Percentiles rank a stretch among this genome's conserved stretches.
Conservation (phyloP, 1,140 invertebrate genomes). For the Spodoptera litura region DNA sequence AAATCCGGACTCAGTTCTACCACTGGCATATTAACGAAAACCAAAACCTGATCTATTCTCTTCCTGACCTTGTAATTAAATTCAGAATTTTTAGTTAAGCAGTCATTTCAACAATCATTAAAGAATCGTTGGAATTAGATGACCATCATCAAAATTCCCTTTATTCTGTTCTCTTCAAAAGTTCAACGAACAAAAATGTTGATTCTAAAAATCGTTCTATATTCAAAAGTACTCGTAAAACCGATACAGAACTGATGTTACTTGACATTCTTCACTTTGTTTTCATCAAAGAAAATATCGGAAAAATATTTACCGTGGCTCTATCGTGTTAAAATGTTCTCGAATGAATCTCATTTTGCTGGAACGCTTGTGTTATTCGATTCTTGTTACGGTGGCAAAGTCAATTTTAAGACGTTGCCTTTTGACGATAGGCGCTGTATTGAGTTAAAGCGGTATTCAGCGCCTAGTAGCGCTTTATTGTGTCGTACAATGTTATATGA, state of each 20-base stretch:
- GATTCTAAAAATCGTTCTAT: not conserved
- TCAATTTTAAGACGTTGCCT: slow-evolving; percentile 46
- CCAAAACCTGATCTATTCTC: too few relatives aligned
- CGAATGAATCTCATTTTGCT: slow-evolving; percentile 51
- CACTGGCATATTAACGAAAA: too few relatives aligned
- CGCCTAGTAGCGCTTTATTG: slow-evolving; percentile 4
- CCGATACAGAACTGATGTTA: slow-evolving; percentile 1
- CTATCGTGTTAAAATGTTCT: slow-evolving; percentile 51
- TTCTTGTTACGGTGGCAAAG: slow-evolving; percentile 45
- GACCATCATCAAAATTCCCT: too few relatives aligned
- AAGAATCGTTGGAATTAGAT: too few relatives aligned
- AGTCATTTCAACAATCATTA: too few relatives aligned
- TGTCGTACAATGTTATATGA: not conserved
- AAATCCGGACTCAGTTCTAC: too few relatives aligned
- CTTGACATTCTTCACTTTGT: slow-evolving; percentile 12
- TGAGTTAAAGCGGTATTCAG: slow-evolving; percentile 34
- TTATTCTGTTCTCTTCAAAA: too few relatives aligned
- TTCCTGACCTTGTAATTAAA: too few relatives aligned
- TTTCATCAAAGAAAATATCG: slow-evolving; percentile 52
- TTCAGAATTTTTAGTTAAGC: too few relatives aligned
- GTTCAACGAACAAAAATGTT: too few relatives aligned
- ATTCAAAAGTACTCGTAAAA: not conserved
- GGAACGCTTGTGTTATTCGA: slow-evolving; percentile 45
- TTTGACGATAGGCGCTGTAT: slow-evolving; percentile 31
- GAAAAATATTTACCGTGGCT: slow-evolving; percentile 54